Percentiles rank a stretch among this genome's conserved stretches.
These are phyloP conservation scores for Ditylenchus dipsaci DNA, from an alignment of 1,140 invertebrate species.

Conservation along the genomic window DNA sequence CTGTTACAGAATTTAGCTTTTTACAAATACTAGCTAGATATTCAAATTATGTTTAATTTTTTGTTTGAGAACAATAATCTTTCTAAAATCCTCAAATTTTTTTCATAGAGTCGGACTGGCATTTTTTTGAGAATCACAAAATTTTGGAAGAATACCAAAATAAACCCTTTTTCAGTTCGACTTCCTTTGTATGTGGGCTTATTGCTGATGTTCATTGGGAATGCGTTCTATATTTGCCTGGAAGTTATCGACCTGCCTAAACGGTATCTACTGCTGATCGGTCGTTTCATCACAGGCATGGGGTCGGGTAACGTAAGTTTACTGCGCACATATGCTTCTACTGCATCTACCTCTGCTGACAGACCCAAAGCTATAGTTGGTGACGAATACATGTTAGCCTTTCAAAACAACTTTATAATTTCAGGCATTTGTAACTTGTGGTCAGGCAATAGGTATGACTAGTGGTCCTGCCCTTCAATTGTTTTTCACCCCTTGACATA, in stretches of 20 bases:
- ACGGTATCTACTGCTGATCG: slow-evolving; percentile 33
- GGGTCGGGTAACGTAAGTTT: slow-evolving; percentile 36
- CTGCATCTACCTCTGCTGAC: slow-evolving; percentile 21
- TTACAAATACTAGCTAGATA: too few species aligned
- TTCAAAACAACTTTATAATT: too few species aligned
- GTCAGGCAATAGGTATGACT: slow-evolving; percentile 25
- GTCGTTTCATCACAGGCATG: slow-evolving; percentile 39
- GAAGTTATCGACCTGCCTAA: slow-evolving; percentile 14
- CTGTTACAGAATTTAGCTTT: too few species aligned
- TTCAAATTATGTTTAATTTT: too few species aligned
- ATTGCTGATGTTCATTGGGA: slow-evolving; percentile 58
- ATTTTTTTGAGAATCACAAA: too few species aligned
- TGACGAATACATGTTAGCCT: too few species aligned
- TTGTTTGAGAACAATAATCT: too few species aligned
- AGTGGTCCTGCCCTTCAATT: slow-evolving; percentile 35
- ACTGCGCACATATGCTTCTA: slow-evolving; percentile 29
- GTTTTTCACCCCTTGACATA: slow-evolving; percentile 27
- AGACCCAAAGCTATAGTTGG: slow-evolving; percentile 22
- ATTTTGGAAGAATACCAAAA: too few species aligned
- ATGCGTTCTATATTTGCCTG: slow-evolving; percentile 59
- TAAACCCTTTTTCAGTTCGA: slow-evolving; percentile 4
- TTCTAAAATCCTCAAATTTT: too few species aligned
- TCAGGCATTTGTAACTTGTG: slow-evolving; percentile 29
- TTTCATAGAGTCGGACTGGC: too few species aligned
- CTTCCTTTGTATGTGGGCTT: slow-evolving; percentile 59